phyloP scores from a whole-genome alignment of 2,797 vertebrate species.

The Cercopithecus hamlyni region DNA sequence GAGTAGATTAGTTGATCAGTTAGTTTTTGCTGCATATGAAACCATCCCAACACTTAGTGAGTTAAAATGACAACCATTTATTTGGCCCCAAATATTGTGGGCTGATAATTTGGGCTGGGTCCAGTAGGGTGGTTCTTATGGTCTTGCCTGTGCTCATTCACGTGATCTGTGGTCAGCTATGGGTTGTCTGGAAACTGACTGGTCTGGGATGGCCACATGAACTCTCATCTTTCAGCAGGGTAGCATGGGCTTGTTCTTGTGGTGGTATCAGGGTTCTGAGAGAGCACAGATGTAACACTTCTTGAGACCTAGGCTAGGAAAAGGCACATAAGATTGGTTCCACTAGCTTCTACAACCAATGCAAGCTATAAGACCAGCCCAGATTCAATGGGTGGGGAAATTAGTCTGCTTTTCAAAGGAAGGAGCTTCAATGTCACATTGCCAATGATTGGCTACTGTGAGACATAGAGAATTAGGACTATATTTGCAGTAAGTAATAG shows the following conservation, averaged over 20 bases:
- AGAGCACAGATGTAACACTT: neutral
- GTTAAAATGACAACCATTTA: neutral
- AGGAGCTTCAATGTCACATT: neutral
- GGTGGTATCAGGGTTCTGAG: neutral
- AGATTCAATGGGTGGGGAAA: neutral
- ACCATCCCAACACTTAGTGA: neutral
- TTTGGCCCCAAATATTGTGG: neutral
- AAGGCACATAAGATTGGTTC: neutral
- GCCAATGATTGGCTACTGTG: neutral
- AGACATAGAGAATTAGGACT: neutral
- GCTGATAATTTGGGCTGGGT: neutral
- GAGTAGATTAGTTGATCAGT: neutral
- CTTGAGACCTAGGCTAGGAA: neutral
- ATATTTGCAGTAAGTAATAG: neutral
- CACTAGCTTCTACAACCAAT: neutral
- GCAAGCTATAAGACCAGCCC: neutral
- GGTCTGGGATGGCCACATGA: neutral
- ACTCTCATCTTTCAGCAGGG: neutral
- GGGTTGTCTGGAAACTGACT: neutral
- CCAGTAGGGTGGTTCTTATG: neutral
- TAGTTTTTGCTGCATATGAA: neutral
- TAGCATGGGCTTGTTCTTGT: neutral
- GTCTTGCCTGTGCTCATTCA: neutral
- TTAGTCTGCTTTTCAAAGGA: neutral
- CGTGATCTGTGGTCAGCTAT: neutral